phyloP scores from a whole-genome alignment of 2,113 vertebrate species.

The Gadus chalcogrammus region DNA sequence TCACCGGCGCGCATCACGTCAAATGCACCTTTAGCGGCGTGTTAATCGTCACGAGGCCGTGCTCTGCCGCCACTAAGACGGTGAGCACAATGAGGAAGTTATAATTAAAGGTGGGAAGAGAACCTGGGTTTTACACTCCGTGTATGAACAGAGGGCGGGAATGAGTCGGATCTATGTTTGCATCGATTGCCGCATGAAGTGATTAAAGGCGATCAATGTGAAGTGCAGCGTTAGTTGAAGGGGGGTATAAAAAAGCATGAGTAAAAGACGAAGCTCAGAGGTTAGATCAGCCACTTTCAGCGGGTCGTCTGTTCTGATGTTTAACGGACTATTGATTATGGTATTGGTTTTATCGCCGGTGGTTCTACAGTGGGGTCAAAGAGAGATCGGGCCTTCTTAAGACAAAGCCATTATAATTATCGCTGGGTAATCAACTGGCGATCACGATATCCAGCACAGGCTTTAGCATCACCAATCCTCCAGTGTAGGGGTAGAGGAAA shows the following conservation, averaged over 20 bases:
- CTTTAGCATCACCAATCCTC: conserved; percentile 14
- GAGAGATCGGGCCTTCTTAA: conserved; percentile 10
- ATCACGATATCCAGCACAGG: conserved; percentile 25
- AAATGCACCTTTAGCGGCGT: conserved; percentile 59
- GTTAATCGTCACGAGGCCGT: conserved; percentile 59
- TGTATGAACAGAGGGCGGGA: not conserved
- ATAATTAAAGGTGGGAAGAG: conserved; percentile 6
- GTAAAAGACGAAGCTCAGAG: not conserved
- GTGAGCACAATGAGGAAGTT: conserved; percentile 21
- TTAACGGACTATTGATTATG: conserved; percentile 28
- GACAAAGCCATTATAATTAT: conserved; percentile 20
- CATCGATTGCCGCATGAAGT: conserved; percentile 16
- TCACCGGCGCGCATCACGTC: conserved; percentile 63
- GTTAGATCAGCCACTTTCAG: conserved; percentile 30
- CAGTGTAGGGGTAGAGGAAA: conserved; percentile 40
- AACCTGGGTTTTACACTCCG: not conserved
- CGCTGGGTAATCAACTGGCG: conserved; percentile 17
- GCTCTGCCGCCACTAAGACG: conserved; percentile 25
- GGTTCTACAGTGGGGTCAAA: conserved; percentile 24
- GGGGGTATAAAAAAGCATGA: conserved; percentile 24
- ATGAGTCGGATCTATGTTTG: not conserved
- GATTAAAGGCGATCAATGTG: conserved; percentile 24
- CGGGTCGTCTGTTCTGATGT: conserved; percentile 14
- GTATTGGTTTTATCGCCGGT: conserved; percentile 31
- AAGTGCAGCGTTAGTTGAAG: conserved; percentile 7